Conservation (phyloP, 2,797 vertebrate species). For the Silurus aristotelis region DNA sequence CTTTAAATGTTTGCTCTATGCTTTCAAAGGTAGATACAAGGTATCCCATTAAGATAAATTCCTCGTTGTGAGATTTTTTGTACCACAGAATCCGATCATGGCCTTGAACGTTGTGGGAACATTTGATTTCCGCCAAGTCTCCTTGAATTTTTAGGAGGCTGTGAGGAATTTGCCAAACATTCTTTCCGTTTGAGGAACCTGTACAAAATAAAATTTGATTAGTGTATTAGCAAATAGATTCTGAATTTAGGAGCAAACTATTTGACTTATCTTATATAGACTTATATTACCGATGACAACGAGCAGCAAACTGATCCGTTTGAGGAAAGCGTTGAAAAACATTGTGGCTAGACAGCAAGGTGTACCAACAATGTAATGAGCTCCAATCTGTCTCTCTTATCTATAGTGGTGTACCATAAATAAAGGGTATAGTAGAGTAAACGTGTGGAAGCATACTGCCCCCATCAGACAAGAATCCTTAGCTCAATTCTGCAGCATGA, state of each 20-base stretch:
- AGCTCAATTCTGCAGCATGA: neutral
- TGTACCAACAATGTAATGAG: neutral
- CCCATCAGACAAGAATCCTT: conserved; percentile 21
- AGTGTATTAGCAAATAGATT: neutral
- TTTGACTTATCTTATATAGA: neutral
- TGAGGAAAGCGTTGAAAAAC: conserved; percentile 26
- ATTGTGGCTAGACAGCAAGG: conserved; percentile 9
- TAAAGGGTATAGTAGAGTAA: neutral
- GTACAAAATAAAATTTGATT: conserved; percentile 19
- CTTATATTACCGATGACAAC: conserved; percentile 32
- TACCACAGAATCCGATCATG: conserved; percentile 54
- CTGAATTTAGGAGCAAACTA: neutral
- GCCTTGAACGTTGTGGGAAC: conserved; percentile 37
- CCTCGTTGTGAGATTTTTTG: conserved; percentile 35
- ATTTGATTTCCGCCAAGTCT: conserved; percentile 36
- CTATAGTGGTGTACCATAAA: too few species aligned
- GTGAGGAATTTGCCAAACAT: conserved; percentile 46
- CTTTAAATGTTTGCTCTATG: conserved; percentile 21
- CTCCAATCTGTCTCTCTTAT: neutral
- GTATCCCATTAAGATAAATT: conserved; percentile 47
- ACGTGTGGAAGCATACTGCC: conserved; percentile 40
- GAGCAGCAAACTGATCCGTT: conserved; percentile 4
- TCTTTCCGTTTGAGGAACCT: conserved; percentile 33
- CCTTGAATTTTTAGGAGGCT: conserved; percentile 23
- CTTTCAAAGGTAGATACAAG: conserved; percentile 18